These are phyloP conservation scores for Alca torda DNA, from an alignment of 2,797 vertebrate species.

Conservation along the genomic window DNA sequence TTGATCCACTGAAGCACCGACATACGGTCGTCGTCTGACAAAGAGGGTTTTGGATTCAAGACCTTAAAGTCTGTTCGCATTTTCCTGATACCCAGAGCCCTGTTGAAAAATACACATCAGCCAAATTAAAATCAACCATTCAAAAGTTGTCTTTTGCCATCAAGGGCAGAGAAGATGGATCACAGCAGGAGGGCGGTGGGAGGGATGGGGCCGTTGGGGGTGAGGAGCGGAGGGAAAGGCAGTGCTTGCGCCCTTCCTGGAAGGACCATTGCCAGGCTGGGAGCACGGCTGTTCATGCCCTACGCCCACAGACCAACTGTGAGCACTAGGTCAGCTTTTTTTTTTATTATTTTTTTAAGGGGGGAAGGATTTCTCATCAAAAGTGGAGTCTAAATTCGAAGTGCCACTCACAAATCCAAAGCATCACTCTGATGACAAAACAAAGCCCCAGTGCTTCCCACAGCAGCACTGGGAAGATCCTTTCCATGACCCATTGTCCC, in stretches of 20 bases:
- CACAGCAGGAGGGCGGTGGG: neutral
- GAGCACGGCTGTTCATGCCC: fast-evolving
- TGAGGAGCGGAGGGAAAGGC: neutral
- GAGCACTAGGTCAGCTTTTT: neutral
- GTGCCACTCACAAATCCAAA: neutral
- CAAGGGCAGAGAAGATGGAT: fast-evolving
- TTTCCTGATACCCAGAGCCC: neutral
- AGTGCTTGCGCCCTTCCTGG: fast-evolving
- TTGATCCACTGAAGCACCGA: neutral
- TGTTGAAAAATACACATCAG: neutral
- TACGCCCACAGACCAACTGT: neutral
- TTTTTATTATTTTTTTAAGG: neutral
- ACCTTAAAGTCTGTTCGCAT: fast-evolving
- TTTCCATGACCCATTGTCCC: neutral
- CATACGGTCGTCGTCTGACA: fast-evolving
- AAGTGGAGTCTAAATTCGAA: neutral
- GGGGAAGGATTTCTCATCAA: neutral
- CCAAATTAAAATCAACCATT: neutral
- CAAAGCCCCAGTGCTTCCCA: neutral
- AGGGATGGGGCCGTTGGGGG: fast-evolving
- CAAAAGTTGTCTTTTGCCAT: neutral
- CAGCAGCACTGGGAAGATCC: neutral
- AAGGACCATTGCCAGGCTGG: fast-evolving
- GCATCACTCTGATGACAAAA: fast-evolving
- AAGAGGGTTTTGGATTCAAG: neutral